These are phyloP conservation scores for Thyatira batis DNA, from an alignment of 2,888 invertebrate genomes.

Conservation along the genomic window DNA sequence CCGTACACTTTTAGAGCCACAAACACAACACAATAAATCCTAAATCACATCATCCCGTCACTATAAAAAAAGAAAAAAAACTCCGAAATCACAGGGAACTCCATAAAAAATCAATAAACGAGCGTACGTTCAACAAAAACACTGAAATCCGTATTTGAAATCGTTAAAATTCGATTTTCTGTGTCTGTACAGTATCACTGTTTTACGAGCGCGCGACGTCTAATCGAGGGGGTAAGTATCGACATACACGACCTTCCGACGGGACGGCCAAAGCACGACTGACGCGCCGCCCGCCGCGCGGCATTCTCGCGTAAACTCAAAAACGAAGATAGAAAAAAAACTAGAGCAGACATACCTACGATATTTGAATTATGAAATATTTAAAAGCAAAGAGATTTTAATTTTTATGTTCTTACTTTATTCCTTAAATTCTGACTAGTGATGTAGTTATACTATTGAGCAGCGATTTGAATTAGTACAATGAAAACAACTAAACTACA, in stretches of 20 bases:
- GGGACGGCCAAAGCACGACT: conserved; percentile 50
- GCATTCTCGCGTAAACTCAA: conserved; percentile 17
- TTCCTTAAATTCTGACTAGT: no score
- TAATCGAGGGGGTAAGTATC: conserved; percentile 2
- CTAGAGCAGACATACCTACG: neutral
- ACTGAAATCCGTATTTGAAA: conserved; percentile 47
- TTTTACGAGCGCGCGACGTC: conserved; percentile 40
- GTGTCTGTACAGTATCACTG: conserved; percentile 31
- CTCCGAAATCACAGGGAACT: conserved; percentile 40
- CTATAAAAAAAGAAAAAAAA: no score
- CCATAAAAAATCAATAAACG: conserved; percentile 33
- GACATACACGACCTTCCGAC: conserved; percentile 14
- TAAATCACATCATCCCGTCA: conserved; percentile 38
- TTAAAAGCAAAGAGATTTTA: no score
- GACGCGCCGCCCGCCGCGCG: conserved; percentile 31
- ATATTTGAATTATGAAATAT: no score
- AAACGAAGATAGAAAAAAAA: neutral
- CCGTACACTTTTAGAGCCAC: conserved; percentile 28
- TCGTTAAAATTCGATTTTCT: conserved; percentile 17
- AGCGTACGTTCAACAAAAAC: conserved; percentile 26
- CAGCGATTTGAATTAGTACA: no score
- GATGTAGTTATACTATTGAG: no score
- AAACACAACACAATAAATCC: conserved; percentile 39
- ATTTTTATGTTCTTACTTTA: no score
- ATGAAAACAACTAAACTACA: no score